phyloP scores from a whole-genome alignment of 2,888 invertebrate genomes.

The Gnatocerus cornutus region DNA sequence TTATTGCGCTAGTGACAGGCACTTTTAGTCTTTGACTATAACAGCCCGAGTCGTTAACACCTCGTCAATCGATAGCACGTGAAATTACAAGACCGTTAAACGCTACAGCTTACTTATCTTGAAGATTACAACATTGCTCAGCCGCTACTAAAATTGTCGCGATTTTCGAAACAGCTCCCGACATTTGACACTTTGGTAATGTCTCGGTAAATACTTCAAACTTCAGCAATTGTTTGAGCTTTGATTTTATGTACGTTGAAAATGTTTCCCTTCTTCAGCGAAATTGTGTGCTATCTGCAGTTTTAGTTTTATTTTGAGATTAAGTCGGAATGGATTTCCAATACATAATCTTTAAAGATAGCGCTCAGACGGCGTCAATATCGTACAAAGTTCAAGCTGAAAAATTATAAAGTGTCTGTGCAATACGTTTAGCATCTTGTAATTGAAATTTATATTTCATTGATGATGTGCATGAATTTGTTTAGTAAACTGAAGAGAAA shows the following conservation, averaged over 20 bases:
- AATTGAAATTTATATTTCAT: too few species aligned
- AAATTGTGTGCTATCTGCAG: conserved; percentile 28
- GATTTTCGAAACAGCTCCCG: too few species aligned
- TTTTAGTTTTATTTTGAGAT: conserved; percentile 43
- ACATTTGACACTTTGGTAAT: conserved; percentile 3
- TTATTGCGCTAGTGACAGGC: too few species aligned
- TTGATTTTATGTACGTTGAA: conserved; percentile 26
- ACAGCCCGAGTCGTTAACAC: too few species aligned
- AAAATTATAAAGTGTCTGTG: conserved; percentile 34
- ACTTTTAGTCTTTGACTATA: too few species aligned
- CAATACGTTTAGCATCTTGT: conserved; percentile 30
- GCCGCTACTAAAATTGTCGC: too few species aligned
- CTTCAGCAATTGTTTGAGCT: conserved; percentile 40
- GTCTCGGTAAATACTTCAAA: conserved; percentile 33
- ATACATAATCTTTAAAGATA: conserved; percentile 42
- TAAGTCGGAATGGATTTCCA: conserved; percentile 36
- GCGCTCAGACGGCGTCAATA: conserved; percentile 28
- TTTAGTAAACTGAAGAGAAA: conserved; percentile 31
- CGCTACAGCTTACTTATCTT: too few species aligned
- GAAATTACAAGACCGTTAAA: too few species aligned
- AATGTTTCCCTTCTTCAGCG: conserved; percentile 36
- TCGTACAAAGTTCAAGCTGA: conserved; percentile 32
- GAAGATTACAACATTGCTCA: too few species aligned
- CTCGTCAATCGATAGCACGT: too few species aligned
- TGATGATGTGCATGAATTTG: conserved; percentile 33